A percentile compares a stretch with the other conserved stretches of the same genome.
Conservation (phyloP, 2,113 vertebrate genomes). For the Naja naja region DNA sequence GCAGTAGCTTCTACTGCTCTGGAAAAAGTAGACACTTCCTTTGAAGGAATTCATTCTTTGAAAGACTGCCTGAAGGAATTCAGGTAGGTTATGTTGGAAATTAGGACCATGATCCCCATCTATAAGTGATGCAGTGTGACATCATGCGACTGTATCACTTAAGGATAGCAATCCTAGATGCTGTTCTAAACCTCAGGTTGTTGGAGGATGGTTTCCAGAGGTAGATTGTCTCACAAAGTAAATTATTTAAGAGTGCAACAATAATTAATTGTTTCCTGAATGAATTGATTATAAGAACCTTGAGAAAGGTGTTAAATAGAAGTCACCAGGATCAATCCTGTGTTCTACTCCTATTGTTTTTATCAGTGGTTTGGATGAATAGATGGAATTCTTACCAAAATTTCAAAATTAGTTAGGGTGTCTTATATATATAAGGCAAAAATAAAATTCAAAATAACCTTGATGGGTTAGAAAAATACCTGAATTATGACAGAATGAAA, state of each 20-base stretch:
- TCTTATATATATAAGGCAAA: neutral
- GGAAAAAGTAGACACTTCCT: neutral
- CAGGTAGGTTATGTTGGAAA: neutral
- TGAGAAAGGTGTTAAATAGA: neutral
- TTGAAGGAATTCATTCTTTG: neutral
- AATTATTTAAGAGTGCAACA: slow-evolving; percentile 25
- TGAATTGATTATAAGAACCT: slow-evolving; percentile 38
- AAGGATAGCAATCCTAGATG: neutral
- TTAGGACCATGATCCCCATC: neutral
- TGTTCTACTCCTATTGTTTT: neutral
- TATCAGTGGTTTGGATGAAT: neutral
- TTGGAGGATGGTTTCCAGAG: slow-evolving; percentile 21
- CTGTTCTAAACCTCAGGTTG: neutral
- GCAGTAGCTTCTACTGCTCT: neutral
- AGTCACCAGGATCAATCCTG: neutral
- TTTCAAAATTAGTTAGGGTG: neutral
- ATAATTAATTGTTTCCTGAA: slow-evolving; percentile 15
- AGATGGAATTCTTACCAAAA: neutral
- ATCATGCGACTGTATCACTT: neutral
- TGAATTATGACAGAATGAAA: neutral
- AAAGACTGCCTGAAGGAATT: no score
- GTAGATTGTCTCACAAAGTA: slow-evolving; percentile 23
- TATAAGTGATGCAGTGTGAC: neutral
- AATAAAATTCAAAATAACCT: neutral
- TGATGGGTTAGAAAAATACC: neutral